Evolutionary conservation across 2,113 vertebrate species (phyloP), one percentile per base, ranked within the genome.

Genomic region (Oriolus oriolus): DNA sequence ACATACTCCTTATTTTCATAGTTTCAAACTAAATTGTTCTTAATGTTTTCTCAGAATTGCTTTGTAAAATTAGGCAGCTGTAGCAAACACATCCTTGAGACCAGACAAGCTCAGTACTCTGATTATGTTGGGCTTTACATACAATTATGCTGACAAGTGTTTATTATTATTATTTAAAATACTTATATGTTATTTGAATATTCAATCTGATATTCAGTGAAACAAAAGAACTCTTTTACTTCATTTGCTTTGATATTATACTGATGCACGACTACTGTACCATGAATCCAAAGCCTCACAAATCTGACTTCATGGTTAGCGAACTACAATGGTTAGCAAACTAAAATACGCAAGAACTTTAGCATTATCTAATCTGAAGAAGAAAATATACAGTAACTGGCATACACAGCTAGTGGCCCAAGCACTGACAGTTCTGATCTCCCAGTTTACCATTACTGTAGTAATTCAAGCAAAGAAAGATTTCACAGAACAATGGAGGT

Each of bases 121-220:
- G 63, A 86, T 96, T 93, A 93, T 44, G 69, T 70, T 94, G 91
- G 61, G 78, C 57, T 95, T 82, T 71, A 69, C 70, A 95, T 23
- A n/a, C 53, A 89, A 57, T 84, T 87, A 87, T 11, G 28, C 54
- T 64, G 92, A 73, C 26, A 64, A 84, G 70, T 92, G 69, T 94
- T 95, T 84, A 86, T 41, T 64, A 86, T 41, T 64, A 87, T 95
- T 96, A 96, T 69, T 96, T 89, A 85, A 95, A 96, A 89, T 28
- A 54, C 45, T 95, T 97, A 64, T 16, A 88, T 86, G 59, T 53
- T 92, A 94, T 97, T 94, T 97, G 95, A 96, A 96, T 96, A 97
- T 96, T 90, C 92, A 92, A 76, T 71, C 78, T 85, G 71, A 93
- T 94, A 95, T 90, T 81, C 78, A 81, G 53, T 8, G 35, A 93